phyloP scores from a whole-genome alignment of 2,113 vertebrate genomes.

The Prochilodus magdalenae region DNA sequence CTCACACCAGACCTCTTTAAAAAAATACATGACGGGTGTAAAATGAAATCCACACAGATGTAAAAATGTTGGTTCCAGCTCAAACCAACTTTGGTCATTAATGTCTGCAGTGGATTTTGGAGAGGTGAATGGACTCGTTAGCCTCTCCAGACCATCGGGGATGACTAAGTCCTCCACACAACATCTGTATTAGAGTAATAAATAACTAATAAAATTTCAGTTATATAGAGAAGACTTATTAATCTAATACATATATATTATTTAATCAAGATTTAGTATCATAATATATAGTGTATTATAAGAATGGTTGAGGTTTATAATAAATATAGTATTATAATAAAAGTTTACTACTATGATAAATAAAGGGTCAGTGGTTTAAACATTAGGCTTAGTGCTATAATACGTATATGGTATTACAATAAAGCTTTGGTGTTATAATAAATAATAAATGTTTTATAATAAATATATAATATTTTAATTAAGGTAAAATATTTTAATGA shows the following conservation, averaged over 20 bases:
- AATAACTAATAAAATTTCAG: too few relatives aligned
- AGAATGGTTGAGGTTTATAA: not conserved
- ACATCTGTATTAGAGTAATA: too few relatives aligned
- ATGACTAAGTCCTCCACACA: not conserved
- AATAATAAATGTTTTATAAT: too few relatives aligned
- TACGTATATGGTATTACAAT: too few relatives aligned
- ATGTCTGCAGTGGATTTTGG: slow-evolving; percentile 46
- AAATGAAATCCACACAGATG: not conserved
- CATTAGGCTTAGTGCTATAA: too few relatives aligned
- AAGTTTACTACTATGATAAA: too few relatives aligned
- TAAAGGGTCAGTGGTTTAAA: too few relatives aligned
- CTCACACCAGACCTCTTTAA: not conserved
- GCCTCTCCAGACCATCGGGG: slow-evolving; percentile 41
- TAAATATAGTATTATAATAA: not conserved
- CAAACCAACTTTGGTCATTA: not conserved
- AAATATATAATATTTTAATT: too few relatives aligned
- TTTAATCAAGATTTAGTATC: not conserved
- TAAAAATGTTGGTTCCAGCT: not conserved
- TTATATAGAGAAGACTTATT: too few relatives aligned
- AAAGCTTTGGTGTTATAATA: too few relatives aligned
- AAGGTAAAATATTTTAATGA: too few relatives aligned
- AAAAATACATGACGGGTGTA: not conserved
- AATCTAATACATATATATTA: too few relatives aligned
- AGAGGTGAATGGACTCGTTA: slow-evolving; percentile 55
- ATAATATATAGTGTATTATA: not conserved